Evolutionary conservation across 2,113 vertebrate genomes (phyloP).

Genomic region (Bubo bubo): DNA sequence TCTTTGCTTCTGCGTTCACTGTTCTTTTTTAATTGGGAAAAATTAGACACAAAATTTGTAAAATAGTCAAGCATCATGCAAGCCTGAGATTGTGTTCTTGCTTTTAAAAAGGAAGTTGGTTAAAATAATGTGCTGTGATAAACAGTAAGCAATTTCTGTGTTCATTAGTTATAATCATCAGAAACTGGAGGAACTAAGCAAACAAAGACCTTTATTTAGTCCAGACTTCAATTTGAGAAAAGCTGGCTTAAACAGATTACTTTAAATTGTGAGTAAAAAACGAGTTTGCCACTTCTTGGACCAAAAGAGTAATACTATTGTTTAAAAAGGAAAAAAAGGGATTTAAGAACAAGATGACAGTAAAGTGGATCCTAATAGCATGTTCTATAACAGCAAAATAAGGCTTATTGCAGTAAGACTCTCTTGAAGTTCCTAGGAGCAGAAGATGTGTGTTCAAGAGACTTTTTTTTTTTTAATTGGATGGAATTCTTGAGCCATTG

Average conservation of each 20-base stretch:
- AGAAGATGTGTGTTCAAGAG: neutral
- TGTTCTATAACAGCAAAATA: neutral
- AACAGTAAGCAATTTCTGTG: neutral
- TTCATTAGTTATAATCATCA: neutral
- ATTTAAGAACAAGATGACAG: neutral
- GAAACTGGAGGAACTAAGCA: neutral
- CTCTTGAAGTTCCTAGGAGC: neutral
- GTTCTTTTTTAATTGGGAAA: neutral
- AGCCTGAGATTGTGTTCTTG: neutral
- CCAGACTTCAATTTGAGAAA: neutral
- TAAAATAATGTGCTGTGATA: neutral
- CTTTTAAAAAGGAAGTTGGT: neutral
- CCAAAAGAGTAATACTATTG: neutral
- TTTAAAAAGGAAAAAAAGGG: neutral
- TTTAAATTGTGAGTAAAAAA: neutral
- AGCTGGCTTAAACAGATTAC: neutral
- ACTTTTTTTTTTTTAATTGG: neutral
- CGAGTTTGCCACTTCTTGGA: neutral
- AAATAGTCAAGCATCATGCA: neutral
- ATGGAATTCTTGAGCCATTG: neutral
- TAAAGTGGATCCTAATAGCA: neutral
- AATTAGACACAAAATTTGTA: neutral
- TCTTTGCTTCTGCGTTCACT: neutral
- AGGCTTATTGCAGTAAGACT: neutral
- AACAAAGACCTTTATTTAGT: neutral